Percentiles rank a stretch among this genome's conserved stretches.
Evolutionary conservation across 2,888 invertebrate species (phyloP).

Genomic region (Andrena haemorrhoa): DNA sequence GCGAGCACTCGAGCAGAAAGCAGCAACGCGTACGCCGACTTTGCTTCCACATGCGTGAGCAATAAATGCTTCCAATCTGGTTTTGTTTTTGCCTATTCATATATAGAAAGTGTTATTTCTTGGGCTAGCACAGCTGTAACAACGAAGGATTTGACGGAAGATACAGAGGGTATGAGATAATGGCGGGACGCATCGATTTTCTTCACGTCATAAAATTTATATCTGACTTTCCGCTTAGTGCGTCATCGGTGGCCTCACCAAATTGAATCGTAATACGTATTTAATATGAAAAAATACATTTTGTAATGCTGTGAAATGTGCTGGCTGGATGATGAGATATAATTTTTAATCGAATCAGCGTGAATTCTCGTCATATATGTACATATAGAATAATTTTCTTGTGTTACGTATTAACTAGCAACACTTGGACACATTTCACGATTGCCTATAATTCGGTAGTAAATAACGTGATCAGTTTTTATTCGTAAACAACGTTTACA

Average conservation of each 20-base stretch:
- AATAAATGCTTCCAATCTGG: neutral
- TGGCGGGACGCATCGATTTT: slow-evolving; percentile 19
- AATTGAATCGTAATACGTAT: slow-evolving; percentile 29
- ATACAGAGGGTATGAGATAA: slow-evolving; percentile 5
- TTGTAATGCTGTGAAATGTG: neutral
- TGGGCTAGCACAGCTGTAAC: neutral
- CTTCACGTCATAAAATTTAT: slow-evolving; percentile 47
- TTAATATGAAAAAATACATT: neutral
- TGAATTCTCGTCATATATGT: neutral
- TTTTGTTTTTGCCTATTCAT: neutral
- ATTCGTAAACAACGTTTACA: no score
- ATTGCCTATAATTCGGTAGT: no score
- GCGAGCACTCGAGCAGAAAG: no score
- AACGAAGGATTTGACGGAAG: neutral
- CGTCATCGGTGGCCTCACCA: slow-evolving; percentile 1
- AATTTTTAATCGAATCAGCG: neutral
- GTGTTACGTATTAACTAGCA: no score
- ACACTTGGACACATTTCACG: no score
- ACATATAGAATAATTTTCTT: no score
- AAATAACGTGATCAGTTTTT: no score
- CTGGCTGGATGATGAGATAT: neutral
- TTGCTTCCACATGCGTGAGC: no score
- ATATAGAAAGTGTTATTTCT: neutral
- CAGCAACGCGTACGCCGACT: no score
- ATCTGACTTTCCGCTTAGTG: slow-evolving; percentile 23